These are phyloP conservation scores for Conus betulinus DNA, from an alignment of 1,140 invertebrate genomes.

Conservation along the genomic window DNA sequence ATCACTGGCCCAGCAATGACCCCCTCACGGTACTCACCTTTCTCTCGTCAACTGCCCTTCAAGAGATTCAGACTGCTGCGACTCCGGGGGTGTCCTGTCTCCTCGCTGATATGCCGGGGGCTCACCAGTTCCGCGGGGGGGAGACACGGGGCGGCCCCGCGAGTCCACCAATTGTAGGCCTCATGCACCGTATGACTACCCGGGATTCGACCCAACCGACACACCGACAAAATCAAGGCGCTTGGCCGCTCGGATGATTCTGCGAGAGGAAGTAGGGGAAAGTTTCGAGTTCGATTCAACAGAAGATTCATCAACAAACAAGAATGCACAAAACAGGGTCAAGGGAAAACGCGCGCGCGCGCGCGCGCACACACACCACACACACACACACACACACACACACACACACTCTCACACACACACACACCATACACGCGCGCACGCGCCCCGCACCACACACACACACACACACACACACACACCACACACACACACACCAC, in stretches of 20 bases:
- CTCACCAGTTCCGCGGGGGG: constrained; percentile 82
- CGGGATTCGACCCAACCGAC: constrained; percentile 85
- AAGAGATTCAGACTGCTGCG: constrained; percentile 65
- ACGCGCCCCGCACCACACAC: too few relatives aligned
- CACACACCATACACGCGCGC: too few relatives aligned
- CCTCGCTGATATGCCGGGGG: constrained; percentile 28
- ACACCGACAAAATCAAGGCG: constrained; percentile 91
- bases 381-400: too few relatives aligned
- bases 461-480: too few relatives aligned
- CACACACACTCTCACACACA: too few relatives aligned
- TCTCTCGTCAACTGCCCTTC: constrained; percentile 66
- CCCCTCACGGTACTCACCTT: constrained; percentile 53
- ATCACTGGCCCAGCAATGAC: too few relatives aligned
- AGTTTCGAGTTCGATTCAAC: too few relatives aligned
- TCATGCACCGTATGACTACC: constrained; percentile 83
- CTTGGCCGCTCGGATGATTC: constrained; percentile 91
- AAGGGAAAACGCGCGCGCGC: too few relatives aligned
- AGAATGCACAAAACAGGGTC: too few relatives aligned
- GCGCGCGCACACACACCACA: too few relatives aligned
- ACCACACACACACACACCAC: neutral
- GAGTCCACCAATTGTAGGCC: constrained; percentile 95
- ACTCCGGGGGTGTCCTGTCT: constrained; percentile 38
- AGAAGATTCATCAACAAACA: too few relatives aligned
- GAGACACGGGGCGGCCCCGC: constrained; percentile 89
- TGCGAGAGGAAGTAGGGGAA: constrained; percentile 73